phyloP scores from a whole-genome alignment of 2,113 vertebrate genomes.

The Heterotilapia buettikoferi region DNA sequence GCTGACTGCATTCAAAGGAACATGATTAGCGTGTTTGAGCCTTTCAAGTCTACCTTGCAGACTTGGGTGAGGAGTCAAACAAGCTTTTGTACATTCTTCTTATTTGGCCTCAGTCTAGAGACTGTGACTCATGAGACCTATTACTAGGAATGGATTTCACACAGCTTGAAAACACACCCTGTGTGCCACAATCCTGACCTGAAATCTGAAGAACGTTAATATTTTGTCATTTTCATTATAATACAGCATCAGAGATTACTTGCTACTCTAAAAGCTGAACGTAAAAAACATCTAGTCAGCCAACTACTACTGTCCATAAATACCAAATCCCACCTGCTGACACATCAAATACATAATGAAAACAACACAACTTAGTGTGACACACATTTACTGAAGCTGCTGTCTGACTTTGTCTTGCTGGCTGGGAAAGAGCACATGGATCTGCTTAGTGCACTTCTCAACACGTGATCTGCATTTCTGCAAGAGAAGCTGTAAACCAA shows the following conservation, averaged over 20 bases:
- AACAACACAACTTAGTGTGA: not conserved
- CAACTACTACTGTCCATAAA: not conserved
- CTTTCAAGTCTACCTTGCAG: not conserved
- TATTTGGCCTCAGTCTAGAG: not conserved
- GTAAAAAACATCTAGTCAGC: not conserved
- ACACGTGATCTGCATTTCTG: not conserved
- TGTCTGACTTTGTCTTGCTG: not conserved
- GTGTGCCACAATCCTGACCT: not conserved
- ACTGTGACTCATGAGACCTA: not conserved
- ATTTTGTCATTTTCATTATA: not conserved
- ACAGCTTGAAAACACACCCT: not conserved
- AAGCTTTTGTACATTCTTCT: slow-evolving; percentile 10
- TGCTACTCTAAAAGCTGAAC: not conserved
- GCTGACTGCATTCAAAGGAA: slow-evolving; percentile 35
- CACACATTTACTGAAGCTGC: not conserved
- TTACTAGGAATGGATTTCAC: not conserved
- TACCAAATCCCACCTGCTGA: not conserved
- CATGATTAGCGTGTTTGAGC: slow-evolving; percentile 29
- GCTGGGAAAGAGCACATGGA: not conserved
- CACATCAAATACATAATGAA: not conserved
- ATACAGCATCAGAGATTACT: not conserved
- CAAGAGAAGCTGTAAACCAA: not conserved
- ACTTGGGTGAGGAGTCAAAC: not conserved
- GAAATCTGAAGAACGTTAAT: not conserved
- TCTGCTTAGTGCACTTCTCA: not conserved